Evolutionary conservation across 2,797 vertebrate species (phyloP).

Genomic region (Lateolabrax maculatus): DNA sequence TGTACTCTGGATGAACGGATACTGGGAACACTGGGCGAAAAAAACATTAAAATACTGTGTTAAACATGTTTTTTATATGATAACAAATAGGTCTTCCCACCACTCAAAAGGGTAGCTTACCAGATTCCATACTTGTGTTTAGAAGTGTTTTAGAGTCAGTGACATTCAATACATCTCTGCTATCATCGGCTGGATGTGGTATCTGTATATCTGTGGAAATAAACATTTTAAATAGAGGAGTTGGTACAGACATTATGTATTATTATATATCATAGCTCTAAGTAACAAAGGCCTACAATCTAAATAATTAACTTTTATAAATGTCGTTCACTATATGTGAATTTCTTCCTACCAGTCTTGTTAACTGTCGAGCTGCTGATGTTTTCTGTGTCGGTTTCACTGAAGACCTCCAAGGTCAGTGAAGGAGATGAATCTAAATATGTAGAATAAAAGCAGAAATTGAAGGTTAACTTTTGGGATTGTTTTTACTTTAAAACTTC

Average conservation of each 20-base stretch:
- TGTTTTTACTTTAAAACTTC: neutral
- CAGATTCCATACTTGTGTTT: conserved; percentile 4
- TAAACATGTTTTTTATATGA: neutral
- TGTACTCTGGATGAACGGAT: too few relatives aligned
- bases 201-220: conserved; percentile 32
- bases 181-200: neutral
- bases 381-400: conserved; percentile 17
- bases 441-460: neutral
- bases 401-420: neutral
- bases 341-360: conserved; percentile 15
- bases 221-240: neutral
- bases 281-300: neutral
- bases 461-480: neutral
- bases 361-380: neutral
- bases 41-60: too few relatives aligned
- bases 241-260: neutral
- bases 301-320: neutral
- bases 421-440: conserved; percentile 31
- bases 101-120: conserved; percentile 18
- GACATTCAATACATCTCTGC: neutral
- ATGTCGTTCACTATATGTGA: neutral
- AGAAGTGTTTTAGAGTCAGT: conserved; percentile 4
- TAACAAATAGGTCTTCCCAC: neutral
- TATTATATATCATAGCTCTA: neutral
- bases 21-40: too few relatives aligned